Conservation (phyloP, 2,797 vertebrate species). For the Garrulus glandarius region DNA sequence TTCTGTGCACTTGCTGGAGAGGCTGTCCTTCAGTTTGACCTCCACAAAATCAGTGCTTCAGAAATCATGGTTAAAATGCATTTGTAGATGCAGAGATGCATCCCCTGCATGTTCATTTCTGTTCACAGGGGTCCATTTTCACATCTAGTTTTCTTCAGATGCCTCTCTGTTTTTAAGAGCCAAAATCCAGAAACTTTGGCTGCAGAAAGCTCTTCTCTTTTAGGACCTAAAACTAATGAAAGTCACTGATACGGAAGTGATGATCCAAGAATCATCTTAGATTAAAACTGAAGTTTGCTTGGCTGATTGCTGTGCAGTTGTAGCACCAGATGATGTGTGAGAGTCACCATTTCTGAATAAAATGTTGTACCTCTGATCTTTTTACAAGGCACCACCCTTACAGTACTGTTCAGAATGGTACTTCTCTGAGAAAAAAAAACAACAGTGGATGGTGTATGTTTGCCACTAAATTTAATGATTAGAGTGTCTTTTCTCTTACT, state of each 20-base stretch:
- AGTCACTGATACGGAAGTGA: rapidly evolving
- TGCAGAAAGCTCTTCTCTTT: not conserved
- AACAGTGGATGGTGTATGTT: not conserved
- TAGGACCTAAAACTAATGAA: not conserved
- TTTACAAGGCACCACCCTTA: not conserved
- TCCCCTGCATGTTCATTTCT: not conserved
- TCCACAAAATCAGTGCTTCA: not conserved
- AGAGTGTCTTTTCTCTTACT: not conserved
- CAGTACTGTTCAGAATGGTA: not conserved
- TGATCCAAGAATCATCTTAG: not conserved
- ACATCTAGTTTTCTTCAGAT: not conserved
- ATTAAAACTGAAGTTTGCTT: not conserved
- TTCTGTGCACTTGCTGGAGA: not conserved
- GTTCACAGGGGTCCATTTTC: not conserved
- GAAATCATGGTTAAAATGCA: not conserved
- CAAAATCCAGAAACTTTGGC: not conserved
- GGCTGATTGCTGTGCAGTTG: not conserved
- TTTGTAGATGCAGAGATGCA: not conserved
- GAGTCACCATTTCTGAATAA: not conserved
- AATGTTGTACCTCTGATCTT: not conserved
- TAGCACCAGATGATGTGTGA: not conserved
- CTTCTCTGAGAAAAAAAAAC: not conserved
- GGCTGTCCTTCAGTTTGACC: not conserved
- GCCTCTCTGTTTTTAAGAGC: not conserved
- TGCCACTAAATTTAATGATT: not conserved